Percentiles rank a stretch among this genome's conserved stretches.
phyloP scores from a whole-genome alignment of 2,797 vertebrate genomes.

The Coilia nasus region DNA sequence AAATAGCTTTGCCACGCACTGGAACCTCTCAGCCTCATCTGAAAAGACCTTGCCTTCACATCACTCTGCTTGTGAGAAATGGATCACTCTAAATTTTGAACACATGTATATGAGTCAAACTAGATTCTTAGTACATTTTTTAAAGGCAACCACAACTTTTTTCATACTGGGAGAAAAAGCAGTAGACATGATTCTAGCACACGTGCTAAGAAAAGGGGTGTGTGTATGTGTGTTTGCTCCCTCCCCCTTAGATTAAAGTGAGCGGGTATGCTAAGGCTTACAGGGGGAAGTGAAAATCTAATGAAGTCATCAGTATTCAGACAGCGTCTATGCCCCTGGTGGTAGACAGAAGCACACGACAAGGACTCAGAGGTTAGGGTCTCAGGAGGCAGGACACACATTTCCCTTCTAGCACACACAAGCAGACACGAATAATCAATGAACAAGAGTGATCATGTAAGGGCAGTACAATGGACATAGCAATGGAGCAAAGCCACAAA shows the following conservation, averaged over 20 bases:
- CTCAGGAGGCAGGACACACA: slow-evolving; percentile 44
- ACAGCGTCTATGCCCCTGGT: slow-evolving; percentile 67
- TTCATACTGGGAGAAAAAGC: background rate
- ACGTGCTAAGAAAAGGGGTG: background rate
- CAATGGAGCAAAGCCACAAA: background rate
- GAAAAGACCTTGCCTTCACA: slow-evolving; percentile 60
- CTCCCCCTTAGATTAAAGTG: slow-evolving; percentile 11
- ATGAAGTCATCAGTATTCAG: slow-evolving; percentile 82
- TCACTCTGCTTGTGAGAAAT: slow-evolving; percentile 66
- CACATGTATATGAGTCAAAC: slow-evolving; percentile 67
- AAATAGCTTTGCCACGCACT: slow-evolving; percentile 57
- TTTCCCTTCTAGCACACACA: slow-evolving; percentile 52
- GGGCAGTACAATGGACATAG: slow-evolving; percentile 28
- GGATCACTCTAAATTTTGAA: slow-evolving; percentile 68
- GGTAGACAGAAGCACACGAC: slow-evolving; percentile 69
- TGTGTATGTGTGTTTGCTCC: slow-evolving; percentile 6
- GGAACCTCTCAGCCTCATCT: slow-evolving; percentile 59
- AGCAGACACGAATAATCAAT: slow-evolving; percentile 50
- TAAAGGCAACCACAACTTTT: background rate
- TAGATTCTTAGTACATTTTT: slow-evolving; percentile 32
- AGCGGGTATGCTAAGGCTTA: slow-evolving; percentile 63
- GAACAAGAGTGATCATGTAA: slow-evolving; percentile 30
- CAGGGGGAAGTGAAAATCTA: slow-evolving; percentile 77
- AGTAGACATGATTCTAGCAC: background rate
- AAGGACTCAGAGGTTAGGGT: slow-evolving; percentile 64